Evolutionary conservation across 2,797 vertebrate species (phyloP), one percentile per base, ranked within the genome.

Genomic region (Ceyx erithaca): DNA sequence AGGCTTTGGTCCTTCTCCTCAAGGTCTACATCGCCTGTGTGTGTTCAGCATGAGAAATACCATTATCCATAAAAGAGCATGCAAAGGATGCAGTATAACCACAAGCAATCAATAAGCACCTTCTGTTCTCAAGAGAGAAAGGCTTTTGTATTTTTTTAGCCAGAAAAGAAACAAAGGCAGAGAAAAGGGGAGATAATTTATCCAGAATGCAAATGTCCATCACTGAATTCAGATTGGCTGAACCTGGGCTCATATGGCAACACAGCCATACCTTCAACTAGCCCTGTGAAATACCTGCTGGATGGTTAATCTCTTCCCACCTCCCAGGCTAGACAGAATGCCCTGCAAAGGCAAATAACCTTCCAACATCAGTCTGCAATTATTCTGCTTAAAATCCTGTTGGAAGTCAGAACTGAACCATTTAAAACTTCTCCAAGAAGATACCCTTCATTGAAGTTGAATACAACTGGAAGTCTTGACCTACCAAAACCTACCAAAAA

Each of bases 1-100:
- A 96, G 90, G 75, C 81, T 96, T 80, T 97, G 97, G 49, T 98
- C 98, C 1, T 66, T 92, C 52, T 98, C 98, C 23, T 97, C 97
- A 2, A 96, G 31, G 14, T 98, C 98, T 23, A 96, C 95, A 0
- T 89, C 97, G 66, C 98, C 98, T 20, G 72, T 4, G 12, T 4
- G 12, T 96, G 97, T 81, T 97, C 98, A 63, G 90, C 97, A 52
- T 71, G 86, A 61, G 98, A 98, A 67, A 97, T 96, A 14, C 93
- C 97, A 80, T 98, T 98, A 97, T 97, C 98, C 98, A 96, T 35
- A 80, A 85, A 89, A 57, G 23, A 58, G 23, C 12, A 6, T 79
- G 48, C 25, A 35, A 90, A 87, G 66, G 63, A 41, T 30, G n/a
- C 10, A 1, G 67, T 76, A 51, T 8, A 52, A 45, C 5, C 2